Conservation (phyloP, 2,113 vertebrate genomes). For the Mus spicilegus region DNA sequence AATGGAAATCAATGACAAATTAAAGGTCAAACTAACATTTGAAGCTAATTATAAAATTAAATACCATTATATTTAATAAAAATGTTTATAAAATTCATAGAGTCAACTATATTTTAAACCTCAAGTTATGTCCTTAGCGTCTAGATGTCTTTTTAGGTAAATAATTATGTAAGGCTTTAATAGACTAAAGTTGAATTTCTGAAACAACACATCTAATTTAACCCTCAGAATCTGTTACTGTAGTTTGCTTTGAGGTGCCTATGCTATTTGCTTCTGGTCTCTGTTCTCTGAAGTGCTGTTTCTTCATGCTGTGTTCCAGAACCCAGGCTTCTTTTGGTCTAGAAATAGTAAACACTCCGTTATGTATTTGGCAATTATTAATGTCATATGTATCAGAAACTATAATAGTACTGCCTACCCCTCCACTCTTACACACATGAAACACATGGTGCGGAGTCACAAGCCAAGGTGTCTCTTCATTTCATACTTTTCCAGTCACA, state of each 20-base stretch:
- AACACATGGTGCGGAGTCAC: too few relatives aligned
- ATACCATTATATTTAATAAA: not conserved
- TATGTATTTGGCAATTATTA: not conserved
- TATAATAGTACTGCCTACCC: fast-evolving
- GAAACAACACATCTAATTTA: not conserved
- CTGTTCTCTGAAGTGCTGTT: not conserved
- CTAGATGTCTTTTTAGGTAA: constrained; percentile 34
- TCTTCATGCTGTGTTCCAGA: not conserved
- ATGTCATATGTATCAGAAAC: not conserved
- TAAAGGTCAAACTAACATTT: not conserved
- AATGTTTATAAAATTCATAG: constrained; percentile 34
- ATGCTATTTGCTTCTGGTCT: not conserved
- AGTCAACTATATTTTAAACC: not conserved
- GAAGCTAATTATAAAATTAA: constrained; percentile 6
- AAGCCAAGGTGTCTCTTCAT: not conserved
- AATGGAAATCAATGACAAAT: not conserved
- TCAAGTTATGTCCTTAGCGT: not conserved
- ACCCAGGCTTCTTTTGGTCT: not conserved
- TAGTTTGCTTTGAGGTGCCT: not conserved
- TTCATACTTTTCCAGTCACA: not conserved
- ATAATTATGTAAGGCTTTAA: not conserved
- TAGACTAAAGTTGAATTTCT: constrained; percentile 22
- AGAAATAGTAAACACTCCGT: not conserved
- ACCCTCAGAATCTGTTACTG: not conserved
- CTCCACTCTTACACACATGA: fast-evolving